These are phyloP conservation scores for Mycetomoellerius zeteki DNA, from an alignment of 1,140 invertebrate genomes.

Conservation along the genomic window DNA sequence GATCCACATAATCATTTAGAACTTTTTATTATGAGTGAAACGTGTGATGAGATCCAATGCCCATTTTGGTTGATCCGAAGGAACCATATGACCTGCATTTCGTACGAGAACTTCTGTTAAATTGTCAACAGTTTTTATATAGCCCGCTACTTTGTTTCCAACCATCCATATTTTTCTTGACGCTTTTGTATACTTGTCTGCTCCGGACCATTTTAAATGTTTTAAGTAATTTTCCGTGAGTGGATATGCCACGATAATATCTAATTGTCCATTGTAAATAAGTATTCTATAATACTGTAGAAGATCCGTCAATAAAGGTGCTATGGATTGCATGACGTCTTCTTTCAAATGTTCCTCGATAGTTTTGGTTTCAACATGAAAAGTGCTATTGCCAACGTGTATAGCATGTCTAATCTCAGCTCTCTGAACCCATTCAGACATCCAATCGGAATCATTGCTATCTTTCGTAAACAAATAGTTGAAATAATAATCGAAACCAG, in stretches of 20 bases:
- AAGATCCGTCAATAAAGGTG: constrained; percentile 91
- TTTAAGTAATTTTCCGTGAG: constrained; percentile 91
- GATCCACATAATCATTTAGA: constrained; percentile 73
- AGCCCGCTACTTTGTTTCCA: constrained; percentile 92
- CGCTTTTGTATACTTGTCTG: constrained; percentile 89
- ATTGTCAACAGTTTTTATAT: constrained; percentile 91
- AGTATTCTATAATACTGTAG: constrained; percentile 90
- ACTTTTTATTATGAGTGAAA: constrained; percentile 90
- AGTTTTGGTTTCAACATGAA: constrained; percentile 87
- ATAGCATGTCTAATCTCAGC: constrained; percentile 90
- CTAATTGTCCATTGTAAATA: constrained; percentile 94
- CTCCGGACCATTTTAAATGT: constrained; percentile 90
- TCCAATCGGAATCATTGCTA: constrained; percentile 86
- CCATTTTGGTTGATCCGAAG: constrained; percentile 93
- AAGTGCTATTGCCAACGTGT: constrained; percentile 93
- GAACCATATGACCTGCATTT: constrained; percentile 95
- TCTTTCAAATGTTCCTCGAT: constrained; percentile 91
- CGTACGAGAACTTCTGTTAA: constrained; percentile 93
- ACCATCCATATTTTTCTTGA: constrained; percentile 90
- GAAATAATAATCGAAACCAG: constrained; percentile 93
- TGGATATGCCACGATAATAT: constrained; percentile 94
- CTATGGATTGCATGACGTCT: constrained; percentile 95
- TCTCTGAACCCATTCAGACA: constrained; percentile 89
- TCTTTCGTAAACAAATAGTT: constrained; percentile 91
- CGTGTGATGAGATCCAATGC: constrained; percentile 92